Percentiles rank a stretch among this genome's conserved stretches.
These are phyloP conservation scores for Drosophila tristis DNA, from an alignment of 1,140 invertebrate species.

Conservation along the genomic window DNA sequence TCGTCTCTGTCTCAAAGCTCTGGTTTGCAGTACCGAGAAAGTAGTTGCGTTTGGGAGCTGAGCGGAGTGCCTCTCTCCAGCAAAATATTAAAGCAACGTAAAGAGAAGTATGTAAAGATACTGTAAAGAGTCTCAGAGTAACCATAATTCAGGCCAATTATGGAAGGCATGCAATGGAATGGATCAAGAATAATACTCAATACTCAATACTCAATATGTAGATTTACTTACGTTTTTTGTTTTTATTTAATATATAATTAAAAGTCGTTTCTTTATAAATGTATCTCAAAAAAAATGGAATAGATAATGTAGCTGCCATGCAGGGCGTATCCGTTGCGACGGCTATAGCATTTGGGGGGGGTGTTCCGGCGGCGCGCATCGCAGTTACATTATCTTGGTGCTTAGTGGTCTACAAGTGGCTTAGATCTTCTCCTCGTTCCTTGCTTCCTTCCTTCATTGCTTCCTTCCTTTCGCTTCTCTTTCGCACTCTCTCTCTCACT, in stretches of 20 bases:
- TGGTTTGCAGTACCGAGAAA: no score
- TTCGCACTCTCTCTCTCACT: conserved; percentile 10
- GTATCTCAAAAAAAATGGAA: conserved; percentile 64
- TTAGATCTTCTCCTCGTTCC: conserved; percentile 33
- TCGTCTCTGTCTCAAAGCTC: no score
- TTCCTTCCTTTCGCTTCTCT: conserved; percentile 18
- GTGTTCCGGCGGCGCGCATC: neutral
- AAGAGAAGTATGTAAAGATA: no score
- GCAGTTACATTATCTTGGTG: conserved; percentile 22
- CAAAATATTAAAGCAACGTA: no score
- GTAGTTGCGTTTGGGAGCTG: no score
- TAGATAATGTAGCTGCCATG: conserved; percentile 48
- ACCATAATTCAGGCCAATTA: no score
- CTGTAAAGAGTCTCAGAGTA: no score
- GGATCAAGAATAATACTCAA: no score
- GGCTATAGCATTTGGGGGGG: conserved; percentile 8
- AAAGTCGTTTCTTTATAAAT: conserved; percentile 52
- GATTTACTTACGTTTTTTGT: conserved; percentile 30
- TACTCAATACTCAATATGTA: neutral
- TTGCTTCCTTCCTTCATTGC: no score
- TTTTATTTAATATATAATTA: conserved; percentile 56
- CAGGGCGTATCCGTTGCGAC: conserved; percentile 9
- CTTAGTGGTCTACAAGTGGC: conserved; percentile 70
- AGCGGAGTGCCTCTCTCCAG: no score
- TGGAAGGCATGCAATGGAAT: no score